phyloP scores from a whole-genome alignment of 92 coral and sea anemone species.

The Porites evermanni region DNA sequence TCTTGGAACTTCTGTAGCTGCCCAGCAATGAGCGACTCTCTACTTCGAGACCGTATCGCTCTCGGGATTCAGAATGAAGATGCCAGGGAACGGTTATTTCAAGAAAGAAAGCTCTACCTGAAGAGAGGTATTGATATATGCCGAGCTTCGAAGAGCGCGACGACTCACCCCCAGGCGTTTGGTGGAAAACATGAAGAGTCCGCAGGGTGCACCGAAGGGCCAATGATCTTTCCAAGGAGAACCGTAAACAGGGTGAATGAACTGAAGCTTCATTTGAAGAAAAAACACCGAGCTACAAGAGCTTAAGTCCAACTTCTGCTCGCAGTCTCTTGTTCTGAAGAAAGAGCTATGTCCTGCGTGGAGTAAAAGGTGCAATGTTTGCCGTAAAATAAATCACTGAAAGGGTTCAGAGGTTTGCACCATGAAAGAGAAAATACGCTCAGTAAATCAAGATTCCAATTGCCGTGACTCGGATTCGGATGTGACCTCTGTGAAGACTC shows the following conservation, averaged over 20 bases:
- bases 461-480: conserved; percentile 35
- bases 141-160: conserved; percentile 37
- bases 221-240: background rate
- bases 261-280: background rate
- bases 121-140: conserved; percentile 39
- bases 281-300: background rate
- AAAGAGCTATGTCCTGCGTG: conserved; percentile 27
- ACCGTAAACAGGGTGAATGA: background rate
- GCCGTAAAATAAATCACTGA: conserved; percentile 34
- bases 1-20: conserved; percentile 45
- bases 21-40: conserved; percentile 34
- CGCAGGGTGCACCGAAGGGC: background rate
- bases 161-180: conserved; percentile 37
- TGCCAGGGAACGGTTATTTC: conserved; percentile 33
- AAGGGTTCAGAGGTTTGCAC: conserved; percentile 6
- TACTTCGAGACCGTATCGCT: conserved; percentile 39
- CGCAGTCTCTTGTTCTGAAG: conserved; percentile 14
- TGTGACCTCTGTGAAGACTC: conserved; percentile 43
- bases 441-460: conserved; percentile 1
- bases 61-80: conserved; percentile 26
- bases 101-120: conserved; percentile 33
- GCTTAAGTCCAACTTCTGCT: conserved; percentile 36
- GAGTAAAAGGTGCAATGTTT: conserved; percentile 22
- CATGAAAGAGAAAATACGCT: conserved; percentile 2
- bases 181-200: conserved; percentile 19